Evolutionary conservation across 2,113 vertebrate genomes (phyloP), one percentile per base, ranked within the genome.

Genomic region (Probosciger aterrimus): DNA sequence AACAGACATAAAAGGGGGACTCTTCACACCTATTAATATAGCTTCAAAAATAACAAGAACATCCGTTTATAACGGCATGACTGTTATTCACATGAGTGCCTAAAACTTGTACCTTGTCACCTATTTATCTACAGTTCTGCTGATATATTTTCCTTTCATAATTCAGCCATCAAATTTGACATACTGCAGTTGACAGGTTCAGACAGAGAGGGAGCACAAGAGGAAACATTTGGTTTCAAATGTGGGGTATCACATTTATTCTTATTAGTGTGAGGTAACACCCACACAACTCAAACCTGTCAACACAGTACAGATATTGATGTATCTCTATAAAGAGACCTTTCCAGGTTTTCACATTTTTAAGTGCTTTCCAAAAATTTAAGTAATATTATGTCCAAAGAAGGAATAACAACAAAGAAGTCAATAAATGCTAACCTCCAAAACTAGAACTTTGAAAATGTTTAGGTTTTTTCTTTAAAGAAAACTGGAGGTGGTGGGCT

Each of bases 191-290:
- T 84, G 90, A 43, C 47, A 81, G 92, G 43, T 60, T 88, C 90
- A 93, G 93, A 71, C 65, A 55, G 76, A 86, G 60, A 64, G 68
- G 88, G 63, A 73, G 81, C 77, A 83, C 74, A 73, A 82, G 53
- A 76, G 94, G 95, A 91, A 87, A 90, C 75, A 63, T 92, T 76
- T 84, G 87, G 57, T 71, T 86, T 79, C 37, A 18, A 91, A 69
- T 79, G 84, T 71, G 87, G 82, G 92, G 75, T 73, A 57, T 92
- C 96, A 55, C 92, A 96, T 93, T 93, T 86, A 83, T 92, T 92
- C 92, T 94, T 94, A 85, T 96, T 89, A 95, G 82, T 10, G 88
- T 46, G n/a, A 95, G 86, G 73, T 31, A 95, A 76, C 96, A 70
- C 71, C 93, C 90, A 94, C 60, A 2, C 35, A 67, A 25, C 92